Conservation (phyloP, 2,113 vertebrate genomes). For the Hyperopisus bebe region DNA sequence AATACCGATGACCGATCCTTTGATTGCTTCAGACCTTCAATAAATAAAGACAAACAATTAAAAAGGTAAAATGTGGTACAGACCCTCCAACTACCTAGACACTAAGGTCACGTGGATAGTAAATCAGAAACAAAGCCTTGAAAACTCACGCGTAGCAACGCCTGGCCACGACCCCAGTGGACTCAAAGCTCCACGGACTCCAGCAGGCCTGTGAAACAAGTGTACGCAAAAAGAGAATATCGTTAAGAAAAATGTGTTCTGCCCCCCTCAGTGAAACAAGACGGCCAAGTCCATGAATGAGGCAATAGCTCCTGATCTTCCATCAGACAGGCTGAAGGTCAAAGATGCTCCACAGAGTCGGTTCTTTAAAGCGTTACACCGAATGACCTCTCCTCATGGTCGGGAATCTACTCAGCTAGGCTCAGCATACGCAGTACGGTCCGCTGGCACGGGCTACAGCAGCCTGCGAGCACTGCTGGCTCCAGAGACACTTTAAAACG, state of each 20-base stretch:
- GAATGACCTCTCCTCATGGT: background rate
- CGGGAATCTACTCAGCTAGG: background rate
- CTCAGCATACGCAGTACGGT: background rate
- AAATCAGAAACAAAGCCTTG: background rate
- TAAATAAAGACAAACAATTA: background rate
- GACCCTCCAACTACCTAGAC: background rate
- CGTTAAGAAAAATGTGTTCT: background rate
- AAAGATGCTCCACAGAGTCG: background rate
- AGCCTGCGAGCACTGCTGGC: background rate
- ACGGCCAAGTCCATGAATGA: background rate
- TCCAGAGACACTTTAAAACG: background rate
- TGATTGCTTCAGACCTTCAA: constrained; percentile 85
- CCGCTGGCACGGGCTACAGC: background rate
- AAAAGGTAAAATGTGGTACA: background rate
- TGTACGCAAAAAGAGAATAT: background rate
- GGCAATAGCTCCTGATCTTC: background rate
- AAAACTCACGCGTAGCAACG: constrained; percentile 82
- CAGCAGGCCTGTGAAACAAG: constrained; percentile 66
- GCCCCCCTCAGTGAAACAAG: background rate
- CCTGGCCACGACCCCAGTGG: constrained; percentile 65
- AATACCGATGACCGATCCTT: constrained; percentile 90
- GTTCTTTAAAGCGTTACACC: background rate
- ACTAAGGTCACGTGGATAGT: background rate
- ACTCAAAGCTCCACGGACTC: constrained; percentile 71
- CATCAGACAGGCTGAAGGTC: background rate